phyloP scores from a whole-genome alignment of 2,113 vertebrate species.

The Phalacrocorax brasilianus region DNA sequence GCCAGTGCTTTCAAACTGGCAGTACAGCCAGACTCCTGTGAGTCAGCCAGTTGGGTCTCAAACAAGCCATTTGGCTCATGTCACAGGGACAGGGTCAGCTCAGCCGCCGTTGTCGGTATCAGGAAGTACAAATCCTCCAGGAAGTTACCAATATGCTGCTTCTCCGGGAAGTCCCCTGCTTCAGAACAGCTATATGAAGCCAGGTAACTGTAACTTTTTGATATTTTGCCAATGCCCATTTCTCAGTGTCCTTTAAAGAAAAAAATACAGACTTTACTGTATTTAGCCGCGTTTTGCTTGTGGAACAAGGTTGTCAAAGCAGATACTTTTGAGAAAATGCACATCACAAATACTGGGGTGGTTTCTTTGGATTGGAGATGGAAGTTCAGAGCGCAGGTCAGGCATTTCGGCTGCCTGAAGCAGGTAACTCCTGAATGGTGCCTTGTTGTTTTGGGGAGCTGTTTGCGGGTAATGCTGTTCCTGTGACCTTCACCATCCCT shows the following conservation, averaged over 20 bases:
- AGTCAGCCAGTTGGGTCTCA: conserved; percentile 59
- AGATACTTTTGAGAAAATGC: background rate
- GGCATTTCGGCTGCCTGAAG: background rate
- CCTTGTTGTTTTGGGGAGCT: background rate
- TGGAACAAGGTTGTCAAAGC: background rate
- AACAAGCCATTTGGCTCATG: conserved; percentile 71
- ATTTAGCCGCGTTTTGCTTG: background rate
- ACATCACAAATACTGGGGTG: background rate
- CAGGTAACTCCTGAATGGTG: background rate
- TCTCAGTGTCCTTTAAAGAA: background rate
- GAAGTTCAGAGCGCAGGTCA: background rate
- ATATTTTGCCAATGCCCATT: fast-evolving
- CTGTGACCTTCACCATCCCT: background rate
- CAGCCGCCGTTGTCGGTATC: background rate
- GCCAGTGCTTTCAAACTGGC: conserved; percentile 79
- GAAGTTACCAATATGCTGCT: conserved; percentile 68
- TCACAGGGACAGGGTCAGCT: conserved; percentile 14
- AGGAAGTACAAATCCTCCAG: conserved; percentile 68
- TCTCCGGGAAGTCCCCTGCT: conserved; percentile 68
- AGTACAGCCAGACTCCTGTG: conserved; percentile 70
- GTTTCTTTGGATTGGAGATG: background rate
- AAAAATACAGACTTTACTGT: background rate
- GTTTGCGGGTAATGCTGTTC: background rate
- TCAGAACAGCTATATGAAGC: conserved; percentile 75
- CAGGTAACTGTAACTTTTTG: conserved; percentile 48